These are phyloP conservation scores for Sicus ferrugineus DNA, from an alignment of 2,888 invertebrate species.

Conservation along the genomic window DNA sequence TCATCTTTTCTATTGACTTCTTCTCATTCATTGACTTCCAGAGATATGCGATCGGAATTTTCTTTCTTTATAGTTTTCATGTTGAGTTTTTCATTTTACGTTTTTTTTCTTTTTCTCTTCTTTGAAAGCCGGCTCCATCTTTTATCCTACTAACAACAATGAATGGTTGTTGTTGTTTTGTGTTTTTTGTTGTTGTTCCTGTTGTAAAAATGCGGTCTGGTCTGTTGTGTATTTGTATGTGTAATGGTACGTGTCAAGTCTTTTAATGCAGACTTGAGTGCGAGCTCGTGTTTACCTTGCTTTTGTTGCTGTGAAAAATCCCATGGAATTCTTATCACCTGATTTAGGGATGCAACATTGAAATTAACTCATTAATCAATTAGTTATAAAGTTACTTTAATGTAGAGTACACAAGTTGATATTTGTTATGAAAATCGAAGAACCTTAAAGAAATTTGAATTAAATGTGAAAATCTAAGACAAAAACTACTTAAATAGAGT, in stretches of 20 bases:
- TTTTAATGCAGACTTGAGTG: conserved; percentile 2
- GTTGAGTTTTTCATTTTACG: background rate
- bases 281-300: background rate
- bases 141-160: conserved; percentile 19
- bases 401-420: no score
- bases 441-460: no score
- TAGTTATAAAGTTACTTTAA: no score
- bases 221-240: background rate
- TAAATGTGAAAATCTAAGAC: no score
- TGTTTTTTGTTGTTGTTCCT: conserved; percentile 4
- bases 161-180: conserved; percentile 12
- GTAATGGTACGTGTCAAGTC: background rate
- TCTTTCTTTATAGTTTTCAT: no score
- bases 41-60: background rate
- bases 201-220: background rate
- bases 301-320: background rate
- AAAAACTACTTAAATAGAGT: no score
- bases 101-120: conserved; percentile 2
- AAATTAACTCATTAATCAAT: no score
- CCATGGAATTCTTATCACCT: no score
- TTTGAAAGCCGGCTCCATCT: conserved; percentile 14
- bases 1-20: background rate
- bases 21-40: background rate
- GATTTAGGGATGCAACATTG: no score
- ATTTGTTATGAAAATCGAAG: no score